These are phyloP conservation scores for Tupiocoris notatus DNA, from an alignment of 2,888 invertebrate species.

Conservation along the genomic window DNA sequence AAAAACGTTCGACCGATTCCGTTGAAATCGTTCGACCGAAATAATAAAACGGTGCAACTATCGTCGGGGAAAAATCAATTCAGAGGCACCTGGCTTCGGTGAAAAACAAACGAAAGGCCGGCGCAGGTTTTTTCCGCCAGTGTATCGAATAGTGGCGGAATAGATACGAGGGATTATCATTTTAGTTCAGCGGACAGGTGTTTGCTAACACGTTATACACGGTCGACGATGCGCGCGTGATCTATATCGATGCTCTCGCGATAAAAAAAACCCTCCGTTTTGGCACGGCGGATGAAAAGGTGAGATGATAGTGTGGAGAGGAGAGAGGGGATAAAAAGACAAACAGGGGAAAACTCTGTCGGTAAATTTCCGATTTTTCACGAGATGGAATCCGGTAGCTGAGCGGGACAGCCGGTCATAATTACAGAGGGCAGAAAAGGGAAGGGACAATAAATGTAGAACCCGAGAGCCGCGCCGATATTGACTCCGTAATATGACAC, in stretches of 20 bases:
- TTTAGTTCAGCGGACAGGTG: conserved; percentile 18
- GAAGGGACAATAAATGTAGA: conserved; percentile 31
- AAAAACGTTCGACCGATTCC: too few relatives aligned
- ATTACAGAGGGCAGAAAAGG: too few relatives aligned
- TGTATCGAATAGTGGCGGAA: not conserved
- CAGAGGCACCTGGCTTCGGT: not conserved
- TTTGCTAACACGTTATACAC: not conserved
- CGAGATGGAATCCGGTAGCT: too few relatives aligned
- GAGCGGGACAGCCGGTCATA: too few relatives aligned
- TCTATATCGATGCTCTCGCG: not conserved
- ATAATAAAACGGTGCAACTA: conserved; percentile 5
- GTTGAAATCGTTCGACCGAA: too few relatives aligned
- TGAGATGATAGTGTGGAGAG: too few relatives aligned
- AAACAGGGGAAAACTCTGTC: too few relatives aligned
- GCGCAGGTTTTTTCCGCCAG: not conserved
- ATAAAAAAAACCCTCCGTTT: too few relatives aligned
- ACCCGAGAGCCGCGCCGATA: conserved; percentile 1
- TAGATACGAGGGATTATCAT: not conserved
- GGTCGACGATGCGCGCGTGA: not conserved
- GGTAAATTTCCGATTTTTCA: too few relatives aligned
- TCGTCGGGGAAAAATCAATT: too few relatives aligned
- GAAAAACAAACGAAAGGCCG: not conserved
- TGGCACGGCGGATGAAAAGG: too few relatives aligned
- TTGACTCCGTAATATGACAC: conserved; percentile 38
- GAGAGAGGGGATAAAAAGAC: too few relatives aligned